These are phyloP conservation scores for Jordanella pulchra DNA, from an alignment of 2,797 vertebrate genomes.

Conservation along the genomic window DNA sequence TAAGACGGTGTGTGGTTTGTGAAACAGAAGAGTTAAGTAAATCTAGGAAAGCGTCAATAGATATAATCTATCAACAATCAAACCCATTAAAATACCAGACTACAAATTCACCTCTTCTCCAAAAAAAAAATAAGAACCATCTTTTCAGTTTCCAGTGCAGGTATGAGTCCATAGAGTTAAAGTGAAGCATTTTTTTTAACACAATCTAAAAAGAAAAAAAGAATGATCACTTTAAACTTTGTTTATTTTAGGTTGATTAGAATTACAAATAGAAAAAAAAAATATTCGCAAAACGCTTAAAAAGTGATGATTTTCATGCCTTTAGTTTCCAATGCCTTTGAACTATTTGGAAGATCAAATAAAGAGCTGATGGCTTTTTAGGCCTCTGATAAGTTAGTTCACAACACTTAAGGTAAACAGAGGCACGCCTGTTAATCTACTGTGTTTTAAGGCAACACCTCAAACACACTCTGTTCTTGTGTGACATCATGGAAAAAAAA, in stretches of 20 bases:
- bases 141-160: slow-evolving; percentile 28
- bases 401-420: background rate
- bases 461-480: background rate
- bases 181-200: background rate
- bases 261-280: background rate
- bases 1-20: slow-evolving; percentile 47
- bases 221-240: background rate
- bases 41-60: slow-evolving; percentile 55
- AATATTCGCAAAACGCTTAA: background rate
- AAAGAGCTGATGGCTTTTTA: too few relatives aligned
- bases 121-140: slow-evolving; percentile 54
- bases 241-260: background rate
- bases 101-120: slow-evolving; percentile 68
- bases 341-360: background rate
- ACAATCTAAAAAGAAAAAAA: background rate
- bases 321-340: background rate
- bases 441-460: background rate
- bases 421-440: background rate
- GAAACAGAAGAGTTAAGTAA: slow-evolving; percentile 51
- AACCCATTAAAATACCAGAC: slow-evolving; percentile 57
- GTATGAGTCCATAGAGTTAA: background rate
- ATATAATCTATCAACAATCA: slow-evolving; percentile 52
- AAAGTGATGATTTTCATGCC: background rate
- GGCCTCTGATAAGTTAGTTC: background rate
- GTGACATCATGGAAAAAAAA: background rate